Percentiles rank a stretch among this genome's conserved stretches.
These are phyloP conservation scores for Adelges cooleyi DNA, from an alignment of 1,140 invertebrate genomes.

Conservation along the genomic window DNA sequence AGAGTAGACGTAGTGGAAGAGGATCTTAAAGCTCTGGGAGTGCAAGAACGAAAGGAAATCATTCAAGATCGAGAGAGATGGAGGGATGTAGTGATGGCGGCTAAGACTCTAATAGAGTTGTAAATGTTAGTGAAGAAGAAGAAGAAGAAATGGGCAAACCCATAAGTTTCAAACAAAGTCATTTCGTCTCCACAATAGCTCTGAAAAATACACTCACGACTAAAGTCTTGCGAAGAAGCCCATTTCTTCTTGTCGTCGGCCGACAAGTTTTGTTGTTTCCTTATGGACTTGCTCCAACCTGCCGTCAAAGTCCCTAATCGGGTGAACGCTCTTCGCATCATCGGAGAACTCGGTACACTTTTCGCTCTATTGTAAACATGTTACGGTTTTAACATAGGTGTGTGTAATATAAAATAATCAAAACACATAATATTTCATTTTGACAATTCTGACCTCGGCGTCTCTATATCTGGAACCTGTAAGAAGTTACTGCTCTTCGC, in stretches of 20 bases:
- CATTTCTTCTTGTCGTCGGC: constrained; percentile 83
- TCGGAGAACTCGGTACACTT: constrained; percentile 86
- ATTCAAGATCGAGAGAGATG: no score
- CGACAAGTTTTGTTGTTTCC: constrained; percentile 60
- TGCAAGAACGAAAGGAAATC: no score
- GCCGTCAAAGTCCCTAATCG: constrained; percentile 76
- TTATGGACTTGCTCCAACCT: constrained; percentile 74
- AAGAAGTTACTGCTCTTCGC: constrained; percentile 86
- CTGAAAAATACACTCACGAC: constrained; percentile 56
- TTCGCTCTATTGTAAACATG: constrained; percentile 54
- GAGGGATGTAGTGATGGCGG: no score
- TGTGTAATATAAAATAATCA: background rate
- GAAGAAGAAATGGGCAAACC: no score
- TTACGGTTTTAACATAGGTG: background rate
- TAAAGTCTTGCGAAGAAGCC: constrained; percentile 83
- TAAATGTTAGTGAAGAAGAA: no score
- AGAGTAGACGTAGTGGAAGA: no score
- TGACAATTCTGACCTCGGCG: constrained; percentile 44
- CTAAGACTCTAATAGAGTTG: no score
- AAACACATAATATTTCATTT: background rate
- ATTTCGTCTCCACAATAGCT: no score
- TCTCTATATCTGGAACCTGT: constrained; percentile 64
- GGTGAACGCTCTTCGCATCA: constrained; percentile 84
- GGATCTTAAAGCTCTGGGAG: no score
- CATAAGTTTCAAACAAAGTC: no score